Evolutionary conservation across 2,797 vertebrate species (phyloP).

Genomic region (Gymnoscopelus microlampas): DNA sequence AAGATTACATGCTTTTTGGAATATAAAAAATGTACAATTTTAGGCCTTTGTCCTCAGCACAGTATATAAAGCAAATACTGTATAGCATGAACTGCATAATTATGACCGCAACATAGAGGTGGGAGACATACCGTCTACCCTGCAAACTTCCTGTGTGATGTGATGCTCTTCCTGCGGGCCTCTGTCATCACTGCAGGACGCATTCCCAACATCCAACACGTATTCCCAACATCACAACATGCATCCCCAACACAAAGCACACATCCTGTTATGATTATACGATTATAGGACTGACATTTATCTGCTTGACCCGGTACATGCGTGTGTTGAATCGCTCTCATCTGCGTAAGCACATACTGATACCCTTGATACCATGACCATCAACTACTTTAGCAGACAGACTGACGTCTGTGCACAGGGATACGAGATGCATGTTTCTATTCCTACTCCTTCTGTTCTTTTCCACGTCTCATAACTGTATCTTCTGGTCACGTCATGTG

Average conservation of each 20-base stretch:
- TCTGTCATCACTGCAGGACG: conserved; percentile 61
- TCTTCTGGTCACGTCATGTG: too few relatives aligned
- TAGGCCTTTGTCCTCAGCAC: conserved; percentile 1
- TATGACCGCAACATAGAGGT: conserved; percentile 29
- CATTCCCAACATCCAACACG: conserved; percentile 48
- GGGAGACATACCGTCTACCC: conserved; percentile 44
- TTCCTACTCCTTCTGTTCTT: too few relatives aligned
- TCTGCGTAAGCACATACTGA: too few relatives aligned
- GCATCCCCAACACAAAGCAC: conserved; percentile 50
- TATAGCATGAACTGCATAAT: conserved; percentile 24
- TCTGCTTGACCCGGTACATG: too few relatives aligned
- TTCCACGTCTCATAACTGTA: too few relatives aligned
- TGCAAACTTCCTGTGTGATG: conserved; percentile 43
- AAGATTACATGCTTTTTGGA: conserved; percentile 2
- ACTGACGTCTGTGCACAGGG: too few relatives aligned
- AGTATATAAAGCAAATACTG: conserved; percentile 9
- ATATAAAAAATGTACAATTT: background rate
- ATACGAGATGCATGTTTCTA: too few relatives aligned
- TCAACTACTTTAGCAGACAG: too few relatives aligned
- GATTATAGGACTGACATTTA: too few relatives aligned
- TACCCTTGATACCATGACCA: too few relatives aligned
- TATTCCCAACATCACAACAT: conserved; percentile 64
- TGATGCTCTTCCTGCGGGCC: conserved; percentile 72
- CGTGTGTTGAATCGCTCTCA: too few relatives aligned
- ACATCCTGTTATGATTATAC: too few relatives aligned